phyloP scores from a whole-genome alignment of 2,797 vertebrate species.

The Cetoscarus ocellatus region DNA sequence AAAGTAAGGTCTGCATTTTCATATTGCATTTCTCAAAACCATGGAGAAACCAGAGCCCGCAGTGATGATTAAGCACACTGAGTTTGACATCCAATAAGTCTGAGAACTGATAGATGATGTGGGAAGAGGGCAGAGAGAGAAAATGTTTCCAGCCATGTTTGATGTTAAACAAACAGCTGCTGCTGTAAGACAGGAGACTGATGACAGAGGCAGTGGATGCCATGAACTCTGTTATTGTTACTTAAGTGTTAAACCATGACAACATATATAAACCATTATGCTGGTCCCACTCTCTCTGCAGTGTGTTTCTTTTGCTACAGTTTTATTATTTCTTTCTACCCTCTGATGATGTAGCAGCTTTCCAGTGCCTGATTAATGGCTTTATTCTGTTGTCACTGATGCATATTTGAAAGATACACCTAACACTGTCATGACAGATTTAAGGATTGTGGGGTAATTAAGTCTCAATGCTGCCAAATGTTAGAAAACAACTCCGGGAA shows the following conservation, averaged over 20 bases:
- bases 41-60: constrained; percentile 60
- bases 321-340: constrained; percentile 31
- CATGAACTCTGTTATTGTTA: constrained; percentile 31
- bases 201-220: constrained; percentile 33
- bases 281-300: neutral
- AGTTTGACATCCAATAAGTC: constrained; percentile 64
- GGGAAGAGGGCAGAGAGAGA: constrained; percentile 3
- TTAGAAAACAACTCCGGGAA: neutral
- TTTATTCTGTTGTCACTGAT: constrained; percentile 37
- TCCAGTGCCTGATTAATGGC: constrained; percentile 45
- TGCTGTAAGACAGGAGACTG: constrained; percentile 2
- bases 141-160: constrained; percentile 21
- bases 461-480: constrained; percentile 16
- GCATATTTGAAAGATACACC: constrained; percentile 36
- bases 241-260: constrained; percentile 37
- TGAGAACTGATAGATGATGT: constrained; percentile 58
- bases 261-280: constrained; percentile 16
- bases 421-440: constrained; percentile 5
- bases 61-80: constrained; percentile 59
- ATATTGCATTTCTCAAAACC: constrained; percentile 61
- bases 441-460: constrained; percentile 33
- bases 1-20: constrained; percentile 61
- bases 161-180: constrained; percentile 26
- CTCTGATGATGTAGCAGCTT: constrained; percentile 35
- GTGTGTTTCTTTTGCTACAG: constrained; percentile 20